Evolutionary conservation across 2,888 invertebrate species (phyloP).

Genomic region (Melikaiella ostensackeni): DNA sequence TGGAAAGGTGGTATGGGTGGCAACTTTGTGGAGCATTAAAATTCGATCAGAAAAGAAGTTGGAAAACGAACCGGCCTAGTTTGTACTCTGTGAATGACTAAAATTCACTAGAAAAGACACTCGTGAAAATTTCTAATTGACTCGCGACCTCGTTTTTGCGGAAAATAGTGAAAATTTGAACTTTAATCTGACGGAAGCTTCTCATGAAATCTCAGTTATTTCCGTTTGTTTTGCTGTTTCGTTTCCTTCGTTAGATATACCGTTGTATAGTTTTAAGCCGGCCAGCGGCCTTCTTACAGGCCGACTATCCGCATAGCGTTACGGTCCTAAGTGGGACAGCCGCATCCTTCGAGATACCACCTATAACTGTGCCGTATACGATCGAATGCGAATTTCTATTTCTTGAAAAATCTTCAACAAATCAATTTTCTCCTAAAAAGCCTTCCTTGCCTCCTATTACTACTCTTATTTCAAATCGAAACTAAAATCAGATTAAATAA

Average conservation of each 20-base stretch:
- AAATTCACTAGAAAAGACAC: background rate
- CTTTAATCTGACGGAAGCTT: constrained; percentile 9
- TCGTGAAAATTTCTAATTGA: background rate
- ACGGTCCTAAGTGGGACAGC: constrained; percentile 72
- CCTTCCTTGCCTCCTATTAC: background rate
- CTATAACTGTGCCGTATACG: constrained; percentile 67
- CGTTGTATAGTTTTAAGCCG: constrained; percentile 67
- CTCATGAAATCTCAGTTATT: constrained; percentile 43
- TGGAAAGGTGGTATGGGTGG: no score
- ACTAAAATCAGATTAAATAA: background rate
- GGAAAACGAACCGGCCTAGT: no score
- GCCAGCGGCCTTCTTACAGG: constrained; percentile 65
- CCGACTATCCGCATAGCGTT: constrained; percentile 67
- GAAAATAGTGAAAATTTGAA: background rate
- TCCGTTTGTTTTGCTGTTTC: constrained; percentile 47
- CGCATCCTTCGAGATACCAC: constrained; percentile 74
- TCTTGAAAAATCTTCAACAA: constrained; percentile 64
- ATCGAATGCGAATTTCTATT: constrained; percentile 72
- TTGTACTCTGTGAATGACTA: background rate
- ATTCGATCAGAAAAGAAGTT: no score
- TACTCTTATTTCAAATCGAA: background rate
- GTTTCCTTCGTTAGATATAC: constrained; percentile 60
- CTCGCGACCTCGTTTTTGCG: background rate
- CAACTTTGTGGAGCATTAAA: no score
- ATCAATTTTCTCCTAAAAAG: background rate